phyloP scores from a whole-genome alignment of 2,113 vertebrate species.

The Guaruba guarouba region DNA sequence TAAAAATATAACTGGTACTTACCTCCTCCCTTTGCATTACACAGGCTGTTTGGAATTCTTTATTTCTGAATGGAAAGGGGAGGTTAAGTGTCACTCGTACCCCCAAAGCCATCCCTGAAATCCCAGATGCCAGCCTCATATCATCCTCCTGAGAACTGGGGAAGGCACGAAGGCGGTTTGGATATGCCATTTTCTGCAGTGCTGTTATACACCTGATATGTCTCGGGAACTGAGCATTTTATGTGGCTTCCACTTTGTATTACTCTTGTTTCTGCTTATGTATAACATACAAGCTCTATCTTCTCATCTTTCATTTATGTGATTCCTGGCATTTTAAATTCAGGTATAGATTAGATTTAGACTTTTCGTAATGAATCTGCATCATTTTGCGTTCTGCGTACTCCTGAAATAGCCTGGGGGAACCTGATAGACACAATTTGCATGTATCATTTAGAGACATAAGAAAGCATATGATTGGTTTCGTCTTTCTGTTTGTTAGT shows the following conservation, averaged over 20 bases:
- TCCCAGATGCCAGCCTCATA: background rate
- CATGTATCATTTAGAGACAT: conserved; percentile 10
- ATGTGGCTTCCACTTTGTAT: background rate
- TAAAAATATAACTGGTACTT: background rate
- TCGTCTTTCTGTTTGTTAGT: background rate
- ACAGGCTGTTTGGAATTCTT: background rate
- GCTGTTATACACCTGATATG: background rate
- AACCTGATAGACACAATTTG: conserved; percentile 16
- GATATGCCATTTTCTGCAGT: background rate
- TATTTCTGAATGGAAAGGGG: background rate
- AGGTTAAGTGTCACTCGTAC: background rate
- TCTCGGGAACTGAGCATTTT: background rate
- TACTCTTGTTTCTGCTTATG: background rate
- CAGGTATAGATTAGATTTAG: conserved; percentile 47
- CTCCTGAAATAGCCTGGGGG: conserved; percentile 11
- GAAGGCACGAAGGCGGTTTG: background rate
- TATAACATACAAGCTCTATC: background rate
- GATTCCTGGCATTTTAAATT: conserved; percentile 39
- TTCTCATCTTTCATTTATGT: background rate
- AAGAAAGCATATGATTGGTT: conserved; percentile 27
- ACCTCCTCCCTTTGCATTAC: background rate
- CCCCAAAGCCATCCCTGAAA: background rate
- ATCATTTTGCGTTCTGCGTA: conserved; percentile 7
- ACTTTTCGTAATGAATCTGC: conserved; percentile 41
- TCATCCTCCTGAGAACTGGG: background rate